Conservation (phyloP, 2,797 vertebrate genomes). For the Coregonus sp. region DNA sequence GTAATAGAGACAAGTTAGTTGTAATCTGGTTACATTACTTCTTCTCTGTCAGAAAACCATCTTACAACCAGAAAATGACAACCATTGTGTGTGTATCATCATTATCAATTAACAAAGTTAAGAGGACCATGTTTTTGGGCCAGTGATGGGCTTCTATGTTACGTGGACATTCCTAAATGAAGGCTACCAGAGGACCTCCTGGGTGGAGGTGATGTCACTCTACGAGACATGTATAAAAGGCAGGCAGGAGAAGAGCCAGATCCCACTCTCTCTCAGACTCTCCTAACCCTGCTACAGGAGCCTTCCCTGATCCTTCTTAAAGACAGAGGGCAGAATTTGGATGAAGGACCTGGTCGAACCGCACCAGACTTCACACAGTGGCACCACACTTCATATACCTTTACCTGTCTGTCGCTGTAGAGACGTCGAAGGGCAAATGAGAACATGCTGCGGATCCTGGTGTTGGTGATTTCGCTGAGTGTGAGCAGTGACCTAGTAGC, state of each 20-base stretch:
- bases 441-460: constrained; percentile 64
- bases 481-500: constrained; percentile 46
- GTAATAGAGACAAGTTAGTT: not conserved
- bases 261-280: constrained; percentile 19
- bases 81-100: not conserved
- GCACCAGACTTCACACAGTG: constrained; percentile 10
- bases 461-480: constrained; percentile 58
- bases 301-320: not conserved
- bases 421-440: constrained; percentile 13
- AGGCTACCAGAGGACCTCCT: constrained; percentile 8
- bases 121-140: not conserved
- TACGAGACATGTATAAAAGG: constrained; percentile 49
- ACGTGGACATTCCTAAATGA: constrained; percentile 1
- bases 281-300: not conserved
- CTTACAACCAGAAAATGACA: not conserved
- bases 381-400: constrained; percentile 19
- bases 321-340: not conserved
- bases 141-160: not conserved
- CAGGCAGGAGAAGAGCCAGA: constrained; percentile 28
- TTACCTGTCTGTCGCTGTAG: constrained; percentile 8
- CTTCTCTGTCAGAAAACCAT: not conserved
- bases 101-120: not conserved
- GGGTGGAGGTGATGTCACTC: constrained; percentile 28
- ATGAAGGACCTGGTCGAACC: not conserved
- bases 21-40: too few relatives aligned